phyloP scores from a whole-genome alignment of 1,140 invertebrate species.

The Theocolax elegans region DNA sequence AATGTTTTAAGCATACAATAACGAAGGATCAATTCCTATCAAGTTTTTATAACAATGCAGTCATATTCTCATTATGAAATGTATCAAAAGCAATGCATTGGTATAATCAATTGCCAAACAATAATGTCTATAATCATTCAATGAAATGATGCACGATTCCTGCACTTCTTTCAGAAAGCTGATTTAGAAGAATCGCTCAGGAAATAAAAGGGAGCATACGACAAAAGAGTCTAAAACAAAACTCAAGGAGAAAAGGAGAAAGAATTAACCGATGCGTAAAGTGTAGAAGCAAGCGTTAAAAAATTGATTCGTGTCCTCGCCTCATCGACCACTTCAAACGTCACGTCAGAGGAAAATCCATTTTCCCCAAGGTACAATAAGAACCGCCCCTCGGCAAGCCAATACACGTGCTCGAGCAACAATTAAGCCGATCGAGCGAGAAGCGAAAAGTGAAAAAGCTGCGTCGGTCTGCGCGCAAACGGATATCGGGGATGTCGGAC shows the following conservation, averaged over 20 bases:
- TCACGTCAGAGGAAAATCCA: slow-evolving; percentile 25
- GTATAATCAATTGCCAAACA: no score
- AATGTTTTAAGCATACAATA: no score
- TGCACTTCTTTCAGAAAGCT: no score
- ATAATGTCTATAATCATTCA: no score
- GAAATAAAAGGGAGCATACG: background rate
- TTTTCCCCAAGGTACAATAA: slow-evolving; percentile 14
- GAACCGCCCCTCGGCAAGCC: background rate
- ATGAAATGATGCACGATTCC: no score
- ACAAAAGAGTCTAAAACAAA: background rate
- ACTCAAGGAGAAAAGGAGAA: background rate
- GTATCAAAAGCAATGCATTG: no score
- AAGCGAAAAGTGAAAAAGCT: background rate
- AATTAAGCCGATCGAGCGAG: slow-evolving; percentile 13
- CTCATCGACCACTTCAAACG: slow-evolving; percentile 24
- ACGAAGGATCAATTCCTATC: no score
- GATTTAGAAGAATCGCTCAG: no score
- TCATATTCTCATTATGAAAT: no score
- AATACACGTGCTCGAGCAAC: background rate
- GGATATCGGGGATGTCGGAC: slow-evolving; percentile 23
- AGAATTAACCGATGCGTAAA: background rate
- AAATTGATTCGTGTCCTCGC: slow-evolving; percentile 6
- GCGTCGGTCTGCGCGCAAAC: background rate
- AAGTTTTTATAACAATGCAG: no score
- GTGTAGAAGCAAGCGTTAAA: slow-evolving; percentile 1